Evolutionary conservation across 2,888 invertebrate genomes (phyloP).

Genomic region (Spilarctia lutea): DNA sequence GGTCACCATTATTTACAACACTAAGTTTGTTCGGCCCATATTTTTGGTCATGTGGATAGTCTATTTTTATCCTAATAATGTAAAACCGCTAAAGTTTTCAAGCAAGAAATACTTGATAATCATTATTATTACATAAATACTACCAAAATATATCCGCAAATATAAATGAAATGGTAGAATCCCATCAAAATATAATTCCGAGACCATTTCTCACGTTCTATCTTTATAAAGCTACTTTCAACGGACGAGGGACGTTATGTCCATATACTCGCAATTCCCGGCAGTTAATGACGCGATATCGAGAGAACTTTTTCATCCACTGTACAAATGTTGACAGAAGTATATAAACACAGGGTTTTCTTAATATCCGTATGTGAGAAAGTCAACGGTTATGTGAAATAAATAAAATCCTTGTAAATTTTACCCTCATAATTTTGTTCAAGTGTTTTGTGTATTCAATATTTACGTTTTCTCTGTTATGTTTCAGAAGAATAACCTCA

Average conservation of each 20-base stretch:
- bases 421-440: not conserved
- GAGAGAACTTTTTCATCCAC: slow-evolving; percentile 28
- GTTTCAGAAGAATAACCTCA: not conserved
- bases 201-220: slow-evolving; percentile 23
- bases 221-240: slow-evolving; percentile 18
- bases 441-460: not conserved
- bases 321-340: slow-evolving; percentile 26
- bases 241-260: slow-evolving; percentile 17
- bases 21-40: not conserved
- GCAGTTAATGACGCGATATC: slow-evolving; percentile 35
- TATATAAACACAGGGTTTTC: slow-evolving; percentile 11
- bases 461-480: not conserved
- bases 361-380: slow-evolving; percentile 1
- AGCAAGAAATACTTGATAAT: not conserved
- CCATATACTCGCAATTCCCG: slow-evolving; percentile 23
- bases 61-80: not conserved
- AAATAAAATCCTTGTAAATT: not conserved
- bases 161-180: not conserved
- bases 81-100: not conserved
- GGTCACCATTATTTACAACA: not conserved
- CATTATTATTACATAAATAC: not conserved
- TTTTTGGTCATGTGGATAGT: too few species aligned
- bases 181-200: slow-evolving; percentile 11
- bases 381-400: not conserved
- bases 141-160: not conserved